These are phyloP conservation scores for Gymnarchus niloticus DNA, from an alignment of 2,113 vertebrate genomes.

Conservation along the genomic window DNA sequence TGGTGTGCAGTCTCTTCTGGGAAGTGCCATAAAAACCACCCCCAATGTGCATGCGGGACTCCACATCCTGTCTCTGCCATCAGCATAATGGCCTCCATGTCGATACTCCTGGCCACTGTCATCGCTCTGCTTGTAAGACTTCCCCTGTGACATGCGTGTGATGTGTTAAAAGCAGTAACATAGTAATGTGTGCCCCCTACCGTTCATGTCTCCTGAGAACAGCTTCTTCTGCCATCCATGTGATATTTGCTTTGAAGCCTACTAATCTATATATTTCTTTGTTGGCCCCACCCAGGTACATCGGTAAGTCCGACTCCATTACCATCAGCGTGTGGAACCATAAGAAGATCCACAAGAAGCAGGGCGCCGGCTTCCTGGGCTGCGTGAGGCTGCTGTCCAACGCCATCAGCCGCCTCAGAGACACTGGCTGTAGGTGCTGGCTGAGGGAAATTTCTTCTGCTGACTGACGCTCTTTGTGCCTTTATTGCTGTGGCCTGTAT, in stretches of 20 bases:
- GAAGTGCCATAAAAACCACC: not conserved
- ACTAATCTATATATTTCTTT: not conserved
- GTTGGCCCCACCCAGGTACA: slow-evolving; percentile 69
- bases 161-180: not conserved
- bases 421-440: slow-evolving; percentile 90
- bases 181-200: not conserved
- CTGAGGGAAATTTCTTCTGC: not conserved
- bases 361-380: slow-evolving; percentile 95
- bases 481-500: not conserved
- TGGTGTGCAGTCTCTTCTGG: not conserved
- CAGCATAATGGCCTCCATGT: not conserved
- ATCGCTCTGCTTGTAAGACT: not conserved
- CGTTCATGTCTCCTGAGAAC: not conserved
- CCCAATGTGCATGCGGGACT: not conserved
- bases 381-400: slow-evolving; percentile 97
- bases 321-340: slow-evolving; percentile 99
- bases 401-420: slow-evolving; percentile 95
- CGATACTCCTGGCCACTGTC: not conserved
- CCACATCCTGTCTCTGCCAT: not conserved
- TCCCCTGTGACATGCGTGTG: not conserved
- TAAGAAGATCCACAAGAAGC: slow-evolving; percentile 99
- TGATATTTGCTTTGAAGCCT: not conserved
- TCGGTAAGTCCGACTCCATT: slow-evolving; percentile 95
- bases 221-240: not conserved
- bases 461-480: not conserved